phyloP scores from a whole-genome alignment of 2,113 vertebrate genomes.

The Hydrolagus affinis region DNA sequence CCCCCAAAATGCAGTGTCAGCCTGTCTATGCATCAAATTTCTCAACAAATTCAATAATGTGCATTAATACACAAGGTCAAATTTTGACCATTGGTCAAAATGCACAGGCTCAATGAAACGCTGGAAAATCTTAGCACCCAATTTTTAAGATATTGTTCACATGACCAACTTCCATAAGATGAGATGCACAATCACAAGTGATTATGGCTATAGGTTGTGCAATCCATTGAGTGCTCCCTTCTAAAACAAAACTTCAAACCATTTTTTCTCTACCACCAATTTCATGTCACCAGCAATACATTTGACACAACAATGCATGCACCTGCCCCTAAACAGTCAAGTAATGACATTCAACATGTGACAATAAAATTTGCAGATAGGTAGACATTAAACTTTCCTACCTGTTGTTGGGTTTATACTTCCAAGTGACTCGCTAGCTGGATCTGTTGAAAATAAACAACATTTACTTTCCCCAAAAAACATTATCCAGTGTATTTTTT shows the following conservation, averaged over 20 bases:
- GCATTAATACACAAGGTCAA: too few species aligned
- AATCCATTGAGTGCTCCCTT: neutral
- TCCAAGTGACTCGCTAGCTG: slow-evolving; percentile 21
- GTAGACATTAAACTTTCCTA: slow-evolving; percentile 20
- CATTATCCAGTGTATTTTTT: neutral
- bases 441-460: slow-evolving; percentile 26
- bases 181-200: neutral
- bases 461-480: neutral
- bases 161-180: too few species aligned
- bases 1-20: too few species aligned
- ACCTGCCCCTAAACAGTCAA: neutral
- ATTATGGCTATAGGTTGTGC: neutral
- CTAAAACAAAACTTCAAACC: neutral
- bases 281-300: too few species aligned
- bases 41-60: too few species aligned
- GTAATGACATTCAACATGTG: neutral
- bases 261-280: too few species aligned
- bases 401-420: slow-evolving; percentile 20
- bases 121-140: too few species aligned
- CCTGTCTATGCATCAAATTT: too few species aligned
- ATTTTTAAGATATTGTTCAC: too few species aligned
- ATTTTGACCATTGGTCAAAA: too few species aligned
- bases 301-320: too few species aligned
- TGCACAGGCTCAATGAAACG: too few species aligned
- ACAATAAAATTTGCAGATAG: neutral